Evolutionary conservation across 2,113 vertebrate genomes (phyloP), one percentile per base, ranked within the genome.

Genomic region (Picathartes gymnocephalus): DNA sequence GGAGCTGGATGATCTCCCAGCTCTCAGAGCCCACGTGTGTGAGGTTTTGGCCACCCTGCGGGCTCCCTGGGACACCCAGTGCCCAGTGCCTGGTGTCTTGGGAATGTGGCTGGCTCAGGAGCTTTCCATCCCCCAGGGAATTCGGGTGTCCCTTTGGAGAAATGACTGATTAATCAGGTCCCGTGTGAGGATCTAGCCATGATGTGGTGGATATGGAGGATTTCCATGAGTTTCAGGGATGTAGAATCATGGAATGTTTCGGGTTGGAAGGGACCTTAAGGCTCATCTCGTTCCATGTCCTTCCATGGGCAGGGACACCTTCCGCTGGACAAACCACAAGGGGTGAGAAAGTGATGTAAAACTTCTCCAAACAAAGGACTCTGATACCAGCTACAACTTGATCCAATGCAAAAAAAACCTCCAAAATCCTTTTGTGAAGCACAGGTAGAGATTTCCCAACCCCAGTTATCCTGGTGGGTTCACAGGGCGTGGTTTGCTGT

Each of bases 31-130:
- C 22, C 37, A 28, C 1, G 0, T 33, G 33, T 51, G 57, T 17
- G 48, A 77, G 39, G 8, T 33, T 31, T 2, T 64, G 73, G n/a
- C 30, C 13, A 1, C 23, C 4, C 30, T 50, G 15, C 42, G n/a
- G 64, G 14, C 22, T 53, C 14, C 19, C 40, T 28, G 48, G 23
- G n/a, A 42, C 21, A 20, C 31, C 20, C 4, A 10, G 37, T 17
- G 45, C 25, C 6, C 6, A 4, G 48, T 10, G 2, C 21, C 20
- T 19, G 57, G 23, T 66, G 60, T 25, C 28, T 27, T 0, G 0
- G 53, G 47, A 21, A 11, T 7, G 2, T 3, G 11, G n/a, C 21
- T 77, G 50, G 44, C 61, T 70, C 33, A 7, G 30, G 27, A 81
- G 25, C 40, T 2, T 70, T 28, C 30, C 45, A 11, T 17, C 27